Base-by-base conservation (phyloP, 2,888 invertebrate species). In the Euclidia mi region DNA sequence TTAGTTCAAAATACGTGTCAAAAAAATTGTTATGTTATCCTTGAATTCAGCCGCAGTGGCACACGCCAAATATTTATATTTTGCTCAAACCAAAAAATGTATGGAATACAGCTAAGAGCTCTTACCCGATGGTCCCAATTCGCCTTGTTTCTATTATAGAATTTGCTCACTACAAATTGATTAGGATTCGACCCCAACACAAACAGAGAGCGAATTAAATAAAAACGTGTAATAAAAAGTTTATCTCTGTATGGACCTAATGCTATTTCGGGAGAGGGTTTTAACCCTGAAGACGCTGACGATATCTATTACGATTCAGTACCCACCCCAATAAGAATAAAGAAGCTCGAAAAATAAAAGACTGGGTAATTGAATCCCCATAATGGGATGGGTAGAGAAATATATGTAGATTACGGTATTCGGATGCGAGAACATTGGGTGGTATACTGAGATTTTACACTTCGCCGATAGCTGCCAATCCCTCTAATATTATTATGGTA, bases 401-500 rank as follows among this genome's bases (percentile, higher is more conserved):
- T 89, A 88, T 90, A 91, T 88, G 90, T 84, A 83, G 76, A 83
- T 83, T 82, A 79, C 80, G 69, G 73, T 80, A 78, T 76, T 79
- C 66, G 68, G 71, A 72, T 74, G 76, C 77, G 86, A 86, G 89
- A 90, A 88, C 89, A 84, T 84, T 78, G 85, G 81, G 84, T 85
- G 82, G 84, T 86, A 84, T 84, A 83, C 88, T 84, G 85, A 90
- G 90, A 89, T 90, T 91, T 91, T 89, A 91, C 90, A 89, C 90
- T 87, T 81, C 84, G 87, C 78, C 87, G 87, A 90, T 90, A 87
- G 88, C 88, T 91, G 90, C 92, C 92, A 92, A 93, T 92, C 91
- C 90, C 87, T 90, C 87, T 93, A 90, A 92, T 94, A 93, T 89
- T 91, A 93, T 93, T 94, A 94, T 94, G 94, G 89, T 90, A 94